phyloP scores from a whole-genome alignment of 1,140 invertebrate genomes.

The Zaprionus lachaisei region DNA sequence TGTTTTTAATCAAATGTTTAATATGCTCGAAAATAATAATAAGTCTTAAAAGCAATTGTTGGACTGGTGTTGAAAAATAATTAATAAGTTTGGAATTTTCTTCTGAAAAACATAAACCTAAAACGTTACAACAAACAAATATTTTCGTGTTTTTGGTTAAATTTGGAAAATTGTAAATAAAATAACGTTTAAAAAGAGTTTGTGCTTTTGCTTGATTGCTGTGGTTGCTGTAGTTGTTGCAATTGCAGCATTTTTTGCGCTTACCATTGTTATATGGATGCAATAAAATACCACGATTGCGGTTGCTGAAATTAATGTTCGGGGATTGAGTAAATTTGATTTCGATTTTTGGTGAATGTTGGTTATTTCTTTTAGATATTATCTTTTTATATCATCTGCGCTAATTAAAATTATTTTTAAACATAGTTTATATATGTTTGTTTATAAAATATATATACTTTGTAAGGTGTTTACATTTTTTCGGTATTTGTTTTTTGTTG shows the following conservation, averaged over 20 bases:
- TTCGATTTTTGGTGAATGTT: conserved; percentile 44
- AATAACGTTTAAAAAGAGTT: conserved; percentile 45
- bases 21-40: conserved; percentile 37
- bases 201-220: conserved; percentile 65
- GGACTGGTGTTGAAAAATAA: conserved; percentile 8
- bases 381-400: conserved; percentile 33
- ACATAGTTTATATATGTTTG: conserved; percentile 24
- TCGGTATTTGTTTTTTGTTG: conserved; percentile 2
- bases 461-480: background rate
- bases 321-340: conserved; percentile 73
- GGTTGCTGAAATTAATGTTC: conserved; percentile 84
- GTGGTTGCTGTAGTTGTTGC: conserved; percentile 62
- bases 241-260: conserved; percentile 82
- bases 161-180: conserved; percentile 34
- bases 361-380: conserved; percentile 27
- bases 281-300: conserved; percentile 86
- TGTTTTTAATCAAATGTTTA: conserved; percentile 13
- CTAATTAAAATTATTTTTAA: conserved; percentile 35
- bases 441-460: conserved; percentile 14
- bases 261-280: conserved; percentile 87
- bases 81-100: conserved; percentile 1
- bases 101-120: conserved; percentile 10
- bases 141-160: conserved; percentile 12
- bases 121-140: conserved; percentile 45
- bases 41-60: background rate